Conservation (phyloP, 2,797 vertebrate genomes). For the Craterocephalus amniculus region DNA sequence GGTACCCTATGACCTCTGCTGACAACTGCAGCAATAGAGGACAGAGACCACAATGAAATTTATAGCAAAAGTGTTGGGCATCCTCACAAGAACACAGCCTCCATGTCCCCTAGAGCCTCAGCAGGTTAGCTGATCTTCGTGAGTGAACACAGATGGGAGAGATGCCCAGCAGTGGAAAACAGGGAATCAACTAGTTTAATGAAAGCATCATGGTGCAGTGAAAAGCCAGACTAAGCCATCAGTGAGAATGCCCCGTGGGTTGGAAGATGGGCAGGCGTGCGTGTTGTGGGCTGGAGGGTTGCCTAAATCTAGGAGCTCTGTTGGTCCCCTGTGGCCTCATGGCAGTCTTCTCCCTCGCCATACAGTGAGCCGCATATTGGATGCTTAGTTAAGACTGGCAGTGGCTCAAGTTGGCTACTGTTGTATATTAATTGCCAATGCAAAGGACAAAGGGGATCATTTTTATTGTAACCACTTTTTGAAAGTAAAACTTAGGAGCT, state of each 20-base stretch:
- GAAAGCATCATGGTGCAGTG: slow-evolving; percentile 83
- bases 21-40: slow-evolving; percentile 38
- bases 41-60: slow-evolving; percentile 54
- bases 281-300: slow-evolving; percentile 80
- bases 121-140: slow-evolving; percentile 65
- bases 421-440: neutral
- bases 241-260: slow-evolving; percentile 78
- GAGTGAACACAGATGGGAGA: slow-evolving; percentile 80
- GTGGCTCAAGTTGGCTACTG: neutral
- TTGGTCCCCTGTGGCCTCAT: slow-evolving; percentile 62
- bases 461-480: too few relatives aligned
- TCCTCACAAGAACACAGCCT: slow-evolving; percentile 55
- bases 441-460: neutral
- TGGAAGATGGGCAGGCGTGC: slow-evolving; percentile 85
- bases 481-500: too few relatives aligned
- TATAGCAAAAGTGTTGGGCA: slow-evolving; percentile 60
- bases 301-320: slow-evolving; percentile 73
- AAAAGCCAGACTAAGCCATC: slow-evolving; percentile 78
- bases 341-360: slow-evolving; percentile 53
- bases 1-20: neutral
- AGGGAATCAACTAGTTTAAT: slow-evolving; percentile 82
- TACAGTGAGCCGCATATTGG: slow-evolving; percentile 47
- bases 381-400: slow-evolving; percentile 53
- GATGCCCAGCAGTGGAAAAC: slow-evolving; percentile 84
- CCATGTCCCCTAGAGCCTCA: slow-evolving; percentile 58